Base-by-base conservation (phyloP, 2,113 vertebrate species). In the Rhinoderma darwinii region DNA sequence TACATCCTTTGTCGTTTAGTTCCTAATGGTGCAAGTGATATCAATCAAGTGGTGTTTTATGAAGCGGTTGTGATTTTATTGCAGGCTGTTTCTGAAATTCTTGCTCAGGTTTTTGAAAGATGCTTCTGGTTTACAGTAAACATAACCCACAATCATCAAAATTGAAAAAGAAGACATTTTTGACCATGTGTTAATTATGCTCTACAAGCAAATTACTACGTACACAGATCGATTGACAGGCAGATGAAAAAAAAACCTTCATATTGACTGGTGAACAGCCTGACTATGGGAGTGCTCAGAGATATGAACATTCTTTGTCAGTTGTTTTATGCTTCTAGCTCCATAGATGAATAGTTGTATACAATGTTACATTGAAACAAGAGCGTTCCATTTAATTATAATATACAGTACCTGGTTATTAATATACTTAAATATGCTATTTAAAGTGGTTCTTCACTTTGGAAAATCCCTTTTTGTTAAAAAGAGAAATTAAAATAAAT, bases 1-100 rank as follows among this genome's bases (percentile, higher is more conserved):
- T 95, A 96, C 95, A 95, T 95, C 94, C 94, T 96, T 95, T 93
- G 93, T 95, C 93, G 91, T 97, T 97, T 94, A 91, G 92, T 92
- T 94, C 94, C 95, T 96, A 97, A 97, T 96, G 95, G 95, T 89
- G 94, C 95, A 93, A 95, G 94, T 95, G 91, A 94, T 95, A 95
- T 95, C 93, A 94, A 96, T 96, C 95, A 96, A 95, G 94, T 88
- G 91, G 89, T 92, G 94, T 93, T 95, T 95, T 94, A 95, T 92
- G 94, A 93, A 94, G 94, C 92, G 85, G 93, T 90, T 89, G 91
- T 92, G 90, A 93, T 93, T 95, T 95, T 95, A 94, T 93, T 93
- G 92, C 91, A 92, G 91, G 90, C 93, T 94, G 92, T 93, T 95
- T 95, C 93, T 93, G 93, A 93, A 95, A 93, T 95, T 93, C 92